Percentiles rank a stretch among this genome's conserved stretches.
phyloP scores from a whole-genome alignment of 1,140 invertebrate genomes.

The Leguminivora glycinivorella region DNA sequence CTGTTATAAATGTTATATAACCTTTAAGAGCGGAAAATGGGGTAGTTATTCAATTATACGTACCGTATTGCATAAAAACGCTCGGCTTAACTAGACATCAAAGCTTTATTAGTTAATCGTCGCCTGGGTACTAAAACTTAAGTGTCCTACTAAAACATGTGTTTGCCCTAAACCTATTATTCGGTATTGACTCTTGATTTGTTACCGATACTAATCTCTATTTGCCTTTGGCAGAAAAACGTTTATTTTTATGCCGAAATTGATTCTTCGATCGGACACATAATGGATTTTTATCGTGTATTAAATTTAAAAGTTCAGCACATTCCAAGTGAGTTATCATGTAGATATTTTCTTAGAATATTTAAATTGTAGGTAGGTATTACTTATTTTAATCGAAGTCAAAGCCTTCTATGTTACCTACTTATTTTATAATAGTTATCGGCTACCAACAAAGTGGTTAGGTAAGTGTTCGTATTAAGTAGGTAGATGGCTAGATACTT shows the following conservation, averaged over 20 bases:
- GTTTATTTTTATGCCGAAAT: no score
- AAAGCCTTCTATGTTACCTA: background rate
- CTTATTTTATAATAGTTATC: background rate
- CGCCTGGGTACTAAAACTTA: background rate
- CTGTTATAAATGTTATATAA: no score
- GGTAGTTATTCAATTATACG: background rate
- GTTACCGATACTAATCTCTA: no score
- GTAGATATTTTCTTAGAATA: background rate
- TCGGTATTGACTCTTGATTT: no score
- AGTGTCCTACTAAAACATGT: no score
- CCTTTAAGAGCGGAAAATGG: no score
- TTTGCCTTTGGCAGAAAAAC: no score
- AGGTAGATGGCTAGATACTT: no score
- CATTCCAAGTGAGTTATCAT: constrained; percentile 10
- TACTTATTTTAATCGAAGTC: background rate
- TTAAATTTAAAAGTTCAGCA: constrained; percentile 1
- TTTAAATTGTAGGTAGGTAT: background rate
- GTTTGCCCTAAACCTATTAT: no score
- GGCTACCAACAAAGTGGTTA: background rate
- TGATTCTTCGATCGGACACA: no score
- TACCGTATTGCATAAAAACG: background rate
- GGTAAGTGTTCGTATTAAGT: background rate
- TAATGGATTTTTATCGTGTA: background rate
- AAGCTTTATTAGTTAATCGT: background rate
- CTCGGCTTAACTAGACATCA: background rate